phyloP scores from a whole-genome alignment of 2,797 vertebrate species.

The Arrhamphus sclerolepis region DNA sequence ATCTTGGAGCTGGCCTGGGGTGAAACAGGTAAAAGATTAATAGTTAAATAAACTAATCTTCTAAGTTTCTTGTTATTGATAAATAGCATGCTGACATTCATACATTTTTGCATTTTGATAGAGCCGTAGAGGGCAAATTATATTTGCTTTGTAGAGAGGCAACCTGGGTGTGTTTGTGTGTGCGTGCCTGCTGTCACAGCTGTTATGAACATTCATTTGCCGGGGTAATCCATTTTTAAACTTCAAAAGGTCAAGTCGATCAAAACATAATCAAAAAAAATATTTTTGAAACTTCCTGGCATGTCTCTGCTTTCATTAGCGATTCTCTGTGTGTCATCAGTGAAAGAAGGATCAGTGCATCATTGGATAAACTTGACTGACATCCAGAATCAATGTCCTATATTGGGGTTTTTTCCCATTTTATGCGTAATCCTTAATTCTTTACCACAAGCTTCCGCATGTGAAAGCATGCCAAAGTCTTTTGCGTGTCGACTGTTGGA shows the following conservation, averaged over 20 bases:
- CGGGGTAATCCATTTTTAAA: slow-evolving; percentile 18
- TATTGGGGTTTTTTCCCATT: slow-evolving; percentile 37
- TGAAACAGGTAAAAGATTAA: slow-evolving; percentile 29
- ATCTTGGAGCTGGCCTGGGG: slow-evolving; percentile 12
- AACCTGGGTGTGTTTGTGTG: background rate
- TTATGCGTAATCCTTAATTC: slow-evolving; percentile 48
- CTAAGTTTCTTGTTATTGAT: slow-evolving; percentile 18
- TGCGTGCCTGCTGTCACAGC: slow-evolving; percentile 2
- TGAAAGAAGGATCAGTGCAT: slow-evolving; percentile 19
- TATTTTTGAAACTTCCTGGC: slow-evolving; percentile 2
- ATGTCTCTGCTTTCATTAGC: no score
- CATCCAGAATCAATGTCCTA: slow-evolving; percentile 33
- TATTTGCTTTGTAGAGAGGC: slow-evolving; percentile 5
- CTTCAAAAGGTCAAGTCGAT: slow-evolving; percentile 29
- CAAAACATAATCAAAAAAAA: slow-evolving; percentile 18
- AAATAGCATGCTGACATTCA: slow-evolving; percentile 18
- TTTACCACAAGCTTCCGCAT: slow-evolving; percentile 31
- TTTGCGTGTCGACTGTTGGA: background rate
- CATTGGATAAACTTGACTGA: slow-evolving; percentile 37
- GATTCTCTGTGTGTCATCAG: slow-evolving; percentile 22
- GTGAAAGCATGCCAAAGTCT: slow-evolving; percentile 52
- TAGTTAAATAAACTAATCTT: slow-evolving; percentile 9
- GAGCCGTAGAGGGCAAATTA: slow-evolving; percentile 11
- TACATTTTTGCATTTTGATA: slow-evolving; percentile 11
- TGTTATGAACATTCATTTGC: slow-evolving; percentile 30